Conservation (phyloP, 2,113 vertebrate genomes). For the Cyphomyrus plagiostoma region DNA sequence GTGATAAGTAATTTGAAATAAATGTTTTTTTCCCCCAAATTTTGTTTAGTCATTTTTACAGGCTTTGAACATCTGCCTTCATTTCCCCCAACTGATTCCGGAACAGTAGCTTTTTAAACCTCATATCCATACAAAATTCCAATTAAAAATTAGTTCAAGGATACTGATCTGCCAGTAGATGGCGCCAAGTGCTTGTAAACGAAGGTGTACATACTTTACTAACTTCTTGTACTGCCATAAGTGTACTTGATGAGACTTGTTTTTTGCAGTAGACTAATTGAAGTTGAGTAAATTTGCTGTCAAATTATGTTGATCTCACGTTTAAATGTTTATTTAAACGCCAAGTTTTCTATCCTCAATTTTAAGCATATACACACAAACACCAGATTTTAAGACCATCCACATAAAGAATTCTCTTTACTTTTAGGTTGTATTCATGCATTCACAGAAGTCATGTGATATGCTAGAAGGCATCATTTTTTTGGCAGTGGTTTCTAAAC, state of each 20-base stretch:
- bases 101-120: not conserved
- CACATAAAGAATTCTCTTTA: not conserved
- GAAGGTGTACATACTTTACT: not conserved
- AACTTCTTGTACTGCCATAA: not conserved
- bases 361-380: not conserved
- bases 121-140: not conserved
- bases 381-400: not conserved
- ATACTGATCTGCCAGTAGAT: not conserved
- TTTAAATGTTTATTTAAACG: not conserved
- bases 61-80: not conserved
- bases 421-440: not conserved
- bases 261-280: not conserved
- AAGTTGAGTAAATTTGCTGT: not conserved
- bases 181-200: not conserved
- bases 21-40: not conserved
- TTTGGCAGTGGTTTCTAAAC: not conserved
- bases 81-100: not conserved
- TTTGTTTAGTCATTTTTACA: not conserved
- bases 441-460: not conserved
- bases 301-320: not conserved
- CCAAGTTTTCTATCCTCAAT: not conserved
- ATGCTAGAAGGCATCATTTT: not conserved
- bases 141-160: not conserved
- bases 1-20: not conserved
- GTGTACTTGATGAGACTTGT: not conserved